Conservation (phyloP, 2,888 invertebrate genomes). For the Ormyrus thymus region DNA sequence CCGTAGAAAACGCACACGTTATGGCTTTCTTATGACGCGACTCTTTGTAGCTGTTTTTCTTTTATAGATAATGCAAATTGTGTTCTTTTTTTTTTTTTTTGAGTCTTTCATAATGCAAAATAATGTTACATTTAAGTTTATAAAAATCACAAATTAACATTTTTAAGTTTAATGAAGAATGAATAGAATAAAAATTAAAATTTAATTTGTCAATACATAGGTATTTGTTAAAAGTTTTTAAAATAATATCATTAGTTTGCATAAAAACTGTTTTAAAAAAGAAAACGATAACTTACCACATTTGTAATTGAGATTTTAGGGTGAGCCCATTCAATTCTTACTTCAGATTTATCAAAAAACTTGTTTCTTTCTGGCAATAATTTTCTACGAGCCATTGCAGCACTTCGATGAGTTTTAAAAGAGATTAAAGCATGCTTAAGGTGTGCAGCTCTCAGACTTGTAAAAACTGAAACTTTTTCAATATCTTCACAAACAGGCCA, state of each 20-base stretch:
- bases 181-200: background rate
- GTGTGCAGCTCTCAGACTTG: slow-evolving; percentile 55
- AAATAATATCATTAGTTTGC: background rate
- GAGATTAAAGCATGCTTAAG: slow-evolving; percentile 83
- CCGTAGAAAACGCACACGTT: slow-evolving; percentile 6
- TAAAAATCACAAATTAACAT: background rate
- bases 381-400: slow-evolving; percentile 77
- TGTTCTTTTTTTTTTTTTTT: slow-evolving; percentile 21
- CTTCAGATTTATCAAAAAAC: slow-evolving; percentile 63
- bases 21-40: slow-evolving; percentile 15
- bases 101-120: background rate
- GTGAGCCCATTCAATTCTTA: slow-evolving; percentile 71
- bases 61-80: slow-evolving; percentile 41
- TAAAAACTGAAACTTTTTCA: slow-evolving; percentile 65
- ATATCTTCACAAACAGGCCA: slow-evolving; percentile 65
- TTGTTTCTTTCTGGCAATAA: slow-evolving; percentile 75
- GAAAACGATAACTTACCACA: slow-evolving; percentile 64
- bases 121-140: background rate
- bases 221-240: slow-evolving; percentile 8
- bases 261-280: background rate
- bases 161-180: background rate
- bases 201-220: background rate
- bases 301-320: slow-evolving; percentile 63
- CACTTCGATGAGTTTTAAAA: slow-evolving; percentile 83
- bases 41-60: slow-evolving; percentile 25